Conservation (phyloP, 2,113 vertebrate species). For the Mastomys natalensis region DNA sequence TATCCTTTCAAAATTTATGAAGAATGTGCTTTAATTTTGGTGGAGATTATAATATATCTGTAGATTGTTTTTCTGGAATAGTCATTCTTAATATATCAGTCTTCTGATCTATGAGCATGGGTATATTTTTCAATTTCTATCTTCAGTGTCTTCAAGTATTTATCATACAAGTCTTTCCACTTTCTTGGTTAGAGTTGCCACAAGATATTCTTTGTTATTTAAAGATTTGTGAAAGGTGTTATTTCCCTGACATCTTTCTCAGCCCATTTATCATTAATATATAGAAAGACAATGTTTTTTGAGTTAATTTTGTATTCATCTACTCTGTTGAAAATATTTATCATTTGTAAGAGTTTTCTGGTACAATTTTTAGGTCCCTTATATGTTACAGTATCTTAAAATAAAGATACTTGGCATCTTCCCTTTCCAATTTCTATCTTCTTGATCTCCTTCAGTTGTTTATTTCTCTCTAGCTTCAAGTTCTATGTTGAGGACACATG, state of each 20-base stretch:
- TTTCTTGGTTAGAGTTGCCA: not conserved
- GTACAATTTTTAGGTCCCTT: not conserved
- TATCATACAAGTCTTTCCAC: not conserved
- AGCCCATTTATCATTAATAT: not conserved
- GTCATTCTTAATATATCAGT: not conserved
- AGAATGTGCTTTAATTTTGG: not conserved
- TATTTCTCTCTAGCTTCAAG: not conserved
- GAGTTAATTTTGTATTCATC: not conserved
- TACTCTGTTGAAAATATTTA: not conserved
- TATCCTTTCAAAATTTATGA: not conserved
- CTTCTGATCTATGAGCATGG: not conserved
- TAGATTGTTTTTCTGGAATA: not conserved
- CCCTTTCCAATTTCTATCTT: not conserved
- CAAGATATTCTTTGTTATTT: not conserved
- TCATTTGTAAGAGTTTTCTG: not conserved
- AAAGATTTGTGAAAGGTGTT: not conserved
- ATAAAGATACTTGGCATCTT: not conserved
- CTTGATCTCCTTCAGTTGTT: not conserved
- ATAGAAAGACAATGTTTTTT: not conserved
- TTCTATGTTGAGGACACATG: not conserved
- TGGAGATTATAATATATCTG: not conserved
- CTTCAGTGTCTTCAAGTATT: not conserved
- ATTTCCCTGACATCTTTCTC: not conserved
- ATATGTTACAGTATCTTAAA: not conserved
- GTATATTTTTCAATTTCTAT: not conserved